phyloP scores from a whole-genome alignment of 2,113 vertebrate species.

The Ornithorhynchus anatinus region DNA sequence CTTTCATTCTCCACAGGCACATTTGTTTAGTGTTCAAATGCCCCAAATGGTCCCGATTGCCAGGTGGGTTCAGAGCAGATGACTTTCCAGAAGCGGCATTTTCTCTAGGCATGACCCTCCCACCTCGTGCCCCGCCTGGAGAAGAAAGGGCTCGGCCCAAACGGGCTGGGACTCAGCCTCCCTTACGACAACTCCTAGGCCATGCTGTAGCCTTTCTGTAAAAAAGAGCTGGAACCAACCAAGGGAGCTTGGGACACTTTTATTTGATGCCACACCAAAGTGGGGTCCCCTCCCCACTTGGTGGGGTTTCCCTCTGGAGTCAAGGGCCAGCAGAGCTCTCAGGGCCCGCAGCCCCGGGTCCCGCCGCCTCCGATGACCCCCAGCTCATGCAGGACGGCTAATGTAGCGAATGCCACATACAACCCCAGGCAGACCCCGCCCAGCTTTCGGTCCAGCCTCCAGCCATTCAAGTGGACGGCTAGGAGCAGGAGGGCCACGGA shows the following conservation, averaged over 20 bases:
- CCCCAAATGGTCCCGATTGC: constrained; percentile 45
- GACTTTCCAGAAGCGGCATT: constrained; percentile 56
- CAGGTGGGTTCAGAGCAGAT: constrained; percentile 60
- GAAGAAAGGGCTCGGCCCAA: constrained; percentile 67
- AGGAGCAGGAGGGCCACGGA: constrained; percentile 89
- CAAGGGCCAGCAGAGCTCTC: constrained; percentile 15
- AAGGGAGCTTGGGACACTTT: constrained; percentile 51
- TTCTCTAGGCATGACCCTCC: constrained; percentile 51
- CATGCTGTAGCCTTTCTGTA: constrained; percentile 58
- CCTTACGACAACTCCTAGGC: constrained; percentile 57
- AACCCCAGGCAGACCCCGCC: constrained; percentile 81
- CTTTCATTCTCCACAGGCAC: constrained; percentile 67
- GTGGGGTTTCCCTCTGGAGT: neutral
- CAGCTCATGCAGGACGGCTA: constrained; percentile 92
- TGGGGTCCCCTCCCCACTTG: neutral
- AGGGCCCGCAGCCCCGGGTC: constrained; percentile 79
- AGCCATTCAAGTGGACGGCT: constrained; percentile 86
- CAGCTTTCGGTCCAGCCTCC: constrained; percentile 92
- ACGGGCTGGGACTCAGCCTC: constrained; percentile 65
- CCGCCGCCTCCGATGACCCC: constrained; percentile 93
- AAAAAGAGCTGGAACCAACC: constrained; percentile 69
- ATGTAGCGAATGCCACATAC: constrained; percentile 83
- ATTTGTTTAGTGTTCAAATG: constrained; percentile 66
- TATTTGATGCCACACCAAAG: constrained; percentile 71
- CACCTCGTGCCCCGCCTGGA: constrained; percentile 57